A percentile compares a stretch with the other conserved stretches of the same genome.
Evolutionary conservation across 1,140 invertebrate genomes (phyloP).

Genomic region (Drosophila equinoxialis): DNA sequence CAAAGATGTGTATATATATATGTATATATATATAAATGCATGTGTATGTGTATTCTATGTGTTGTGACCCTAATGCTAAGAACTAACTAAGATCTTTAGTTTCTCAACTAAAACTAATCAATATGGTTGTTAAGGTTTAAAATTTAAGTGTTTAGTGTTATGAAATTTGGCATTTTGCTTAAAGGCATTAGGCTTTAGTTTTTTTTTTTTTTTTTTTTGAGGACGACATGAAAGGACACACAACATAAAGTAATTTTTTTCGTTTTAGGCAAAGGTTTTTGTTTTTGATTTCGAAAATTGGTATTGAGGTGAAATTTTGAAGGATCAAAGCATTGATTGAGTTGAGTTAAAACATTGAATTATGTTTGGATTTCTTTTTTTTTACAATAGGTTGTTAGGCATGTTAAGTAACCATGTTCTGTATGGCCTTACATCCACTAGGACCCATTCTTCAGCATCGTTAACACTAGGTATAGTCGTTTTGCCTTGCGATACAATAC

Average conservation of each 20-base stretch:
- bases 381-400: conserved; percentile 32
- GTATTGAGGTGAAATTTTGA: conserved; percentile 2
- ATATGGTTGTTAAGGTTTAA: conserved; percentile 22
- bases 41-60: conserved; percentile 22
- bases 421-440: conserved; percentile 93
- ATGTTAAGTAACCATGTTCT: conserved; percentile 74
- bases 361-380: conserved; percentile 27
- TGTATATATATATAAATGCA: background rate
- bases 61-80: conserved; percentile 41
- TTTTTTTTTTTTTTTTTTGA: conserved; percentile 22
- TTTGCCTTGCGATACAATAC: conserved; percentile 98
- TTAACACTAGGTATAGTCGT: conserved; percentile 97
- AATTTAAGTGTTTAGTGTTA: conserved; percentile 44
- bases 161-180: conserved; percentile 45
- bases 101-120: background rate
- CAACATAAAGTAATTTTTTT: conserved; percentile 3
- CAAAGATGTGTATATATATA: conserved; percentile 18
- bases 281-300: conserved; percentile 15
- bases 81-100: background rate
- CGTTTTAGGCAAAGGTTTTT: background rate
- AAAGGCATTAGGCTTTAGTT: conserved; percentile 18
- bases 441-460: conserved; percentile 96
- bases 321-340: background rate
- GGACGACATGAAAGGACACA: conserved; percentile 45
- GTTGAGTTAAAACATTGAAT: conserved; percentile 9